Evolutionary conservation across 2,113 vertebrate genomes (phyloP), one percentile per base, ranked within the genome.

Genomic region (Neofelis nebulosa): DNA sequence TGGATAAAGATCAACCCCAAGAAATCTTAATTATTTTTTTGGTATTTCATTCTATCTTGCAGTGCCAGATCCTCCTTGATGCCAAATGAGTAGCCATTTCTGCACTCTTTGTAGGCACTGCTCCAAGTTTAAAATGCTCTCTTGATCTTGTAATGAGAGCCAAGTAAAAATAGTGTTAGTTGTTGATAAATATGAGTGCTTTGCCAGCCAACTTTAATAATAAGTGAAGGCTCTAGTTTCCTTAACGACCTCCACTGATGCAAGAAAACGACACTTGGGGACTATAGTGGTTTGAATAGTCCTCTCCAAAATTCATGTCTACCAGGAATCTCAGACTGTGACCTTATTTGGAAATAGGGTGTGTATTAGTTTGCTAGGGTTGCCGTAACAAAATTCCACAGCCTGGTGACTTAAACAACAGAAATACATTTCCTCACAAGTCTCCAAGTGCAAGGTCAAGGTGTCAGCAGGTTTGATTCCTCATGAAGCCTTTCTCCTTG

Each of bases 61-160:
- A 5, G 11, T 73, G 9, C 38, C 8, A 45, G 4, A 19, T 79
- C 4, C 9, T 81, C 76, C 21, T 29, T 21, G 16, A n/a, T 38
- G 61, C 14, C 23, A 45, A 5, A 2, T 33, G 19, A 12, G 15
- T 52, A 38, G 13, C 2, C 36, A 36, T 19, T 79, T 74, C 31
- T 86, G 23, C 1, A 38, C 16, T 61, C 31, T 80, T 48, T 4
- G 36, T 71, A 52, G 14, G 13, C 21, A 61, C 5, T 57, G 3
- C n/a, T 84, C 13, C 15, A 80, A 88, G 90, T 48, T 57, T 89
- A 69, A 50, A 79, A 52, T 65, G 6, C 23, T 90, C 52, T 92
- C 8, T 48, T 91, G 18, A 25, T 80, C 14, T 79, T 57, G 3
- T 91, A 9, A 97, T 48, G 38, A 74, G 10, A 91, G 18, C 4